A percentile compares a stretch with the other conserved stretches of the same genome.
phyloP scores from a whole-genome alignment of 2,888 invertebrate species.

The Ariolimax columbianus region DNA sequence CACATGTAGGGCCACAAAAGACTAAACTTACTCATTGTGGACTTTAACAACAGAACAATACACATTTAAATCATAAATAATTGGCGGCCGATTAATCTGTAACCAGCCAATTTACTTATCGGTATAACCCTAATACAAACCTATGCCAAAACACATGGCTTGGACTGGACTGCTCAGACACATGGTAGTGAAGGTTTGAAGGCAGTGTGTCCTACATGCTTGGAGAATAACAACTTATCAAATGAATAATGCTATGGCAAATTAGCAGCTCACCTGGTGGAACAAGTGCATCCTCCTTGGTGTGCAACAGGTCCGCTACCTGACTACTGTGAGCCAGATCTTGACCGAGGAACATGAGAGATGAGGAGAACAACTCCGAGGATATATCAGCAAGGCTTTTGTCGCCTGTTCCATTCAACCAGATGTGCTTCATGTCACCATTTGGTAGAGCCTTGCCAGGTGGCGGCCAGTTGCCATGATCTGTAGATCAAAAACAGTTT shows the following conservation, averaged over 20 bases:
- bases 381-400: slow-evolving; percentile 70
- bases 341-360: slow-evolving; percentile 70
- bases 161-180: too few relatives aligned
- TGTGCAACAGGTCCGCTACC: slow-evolving; percentile 60
- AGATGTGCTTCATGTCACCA: slow-evolving; percentile 58
- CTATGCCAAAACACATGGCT: too few relatives aligned
- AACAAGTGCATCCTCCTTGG: slow-evolving; percentile 70
- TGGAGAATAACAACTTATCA: too few relatives aligned
- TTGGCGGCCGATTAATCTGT: too few relatives aligned
- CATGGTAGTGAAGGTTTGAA: too few relatives aligned
- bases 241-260: background rate
- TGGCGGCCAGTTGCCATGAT: slow-evolving; percentile 38
- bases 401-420: slow-evolving; percentile 58
- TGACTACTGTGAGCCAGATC: slow-evolving; percentile 59
- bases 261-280: slow-evolving; percentile 65
- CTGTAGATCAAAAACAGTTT: background rate
- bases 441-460: slow-evolving; percentile 50
- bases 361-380: slow-evolving; percentile 71
- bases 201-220: too few relatives aligned
- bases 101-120: too few relatives aligned
- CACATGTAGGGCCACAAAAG: too few relatives aligned
- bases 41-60: too few relatives aligned
- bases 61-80: too few relatives aligned
- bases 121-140: too few relatives aligned
- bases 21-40: too few relatives aligned